These are phyloP conservation scores for Branchellion lobata DNA, from an alignment of 2,888 invertebrate genomes.

Conservation along the genomic window DNA sequence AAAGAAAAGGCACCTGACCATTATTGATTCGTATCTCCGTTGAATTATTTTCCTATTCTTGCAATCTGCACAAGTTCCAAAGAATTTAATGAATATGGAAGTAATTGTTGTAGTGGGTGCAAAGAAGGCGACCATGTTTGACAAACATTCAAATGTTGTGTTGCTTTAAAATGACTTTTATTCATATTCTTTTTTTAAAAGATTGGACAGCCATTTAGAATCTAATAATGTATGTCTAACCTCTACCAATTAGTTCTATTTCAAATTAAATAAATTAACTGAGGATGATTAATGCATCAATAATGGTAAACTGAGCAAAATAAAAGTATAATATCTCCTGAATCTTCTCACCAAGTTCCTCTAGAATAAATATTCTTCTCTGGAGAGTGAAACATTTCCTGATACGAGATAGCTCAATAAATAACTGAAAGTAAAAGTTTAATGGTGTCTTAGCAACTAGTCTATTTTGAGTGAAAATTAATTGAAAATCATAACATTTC, in stretches of 20 bases:
- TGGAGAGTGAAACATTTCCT: conserved; percentile 99
- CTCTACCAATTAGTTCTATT: background rate
- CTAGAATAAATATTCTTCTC: conserved; percentile 96
- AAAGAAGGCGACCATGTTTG: background rate
- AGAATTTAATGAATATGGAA: conserved; percentile 21
- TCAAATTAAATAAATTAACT: background rate
- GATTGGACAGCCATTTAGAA: conserved; percentile 41
- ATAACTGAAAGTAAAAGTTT: conserved; percentile 79
- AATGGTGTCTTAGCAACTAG: conserved; percentile 48
- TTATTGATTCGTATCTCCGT: conserved; percentile 92
- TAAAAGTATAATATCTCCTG: background rate
- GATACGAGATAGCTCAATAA: conserved; percentile 97
- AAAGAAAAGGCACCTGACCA: conserved; percentile 73
- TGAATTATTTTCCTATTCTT: conserved; percentile 94
- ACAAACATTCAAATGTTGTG: background rate
- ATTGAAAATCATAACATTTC: background rate
- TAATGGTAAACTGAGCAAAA: background rate
- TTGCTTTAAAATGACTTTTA: background rate
- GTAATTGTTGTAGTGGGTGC: background rate
- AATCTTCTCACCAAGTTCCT: conserved; percentile 93
- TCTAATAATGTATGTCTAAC: background rate
- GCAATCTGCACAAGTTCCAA: conserved; percentile 74
- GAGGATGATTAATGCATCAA: background rate
- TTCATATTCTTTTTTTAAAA: background rate
- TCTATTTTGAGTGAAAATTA: conserved; percentile 21